Evolutionary conservation across 1,140 invertebrate genomes (phyloP).

Genomic region (Nixonia krombeini): DNA sequence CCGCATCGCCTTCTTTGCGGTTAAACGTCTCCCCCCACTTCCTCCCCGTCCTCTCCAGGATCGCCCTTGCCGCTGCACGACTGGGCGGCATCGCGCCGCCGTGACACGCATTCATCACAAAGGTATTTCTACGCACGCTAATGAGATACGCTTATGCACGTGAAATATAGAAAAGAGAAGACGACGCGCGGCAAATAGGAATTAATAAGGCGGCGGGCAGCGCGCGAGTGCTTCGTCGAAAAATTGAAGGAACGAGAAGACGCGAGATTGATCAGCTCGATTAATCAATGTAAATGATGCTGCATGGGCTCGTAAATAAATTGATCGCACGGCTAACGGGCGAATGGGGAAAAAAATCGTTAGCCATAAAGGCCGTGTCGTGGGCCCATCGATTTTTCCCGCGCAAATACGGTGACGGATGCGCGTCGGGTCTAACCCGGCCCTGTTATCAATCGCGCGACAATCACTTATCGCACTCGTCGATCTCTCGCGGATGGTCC

Average conservation of each 20-base stretch:
- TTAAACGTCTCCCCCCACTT: constrained; percentile 50
- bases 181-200: constrained; percentile 29
- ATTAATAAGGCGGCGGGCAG: constrained; percentile 22
- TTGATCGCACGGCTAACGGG: constrained; percentile 39
- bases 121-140: constrained; percentile 13
- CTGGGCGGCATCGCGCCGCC: too few relatives aligned
- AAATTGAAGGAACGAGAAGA: constrained; percentile 36
- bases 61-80: too few relatives aligned
- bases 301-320: constrained; percentile 47
- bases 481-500: neutral
- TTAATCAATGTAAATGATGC: constrained; percentile 51
- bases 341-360: constrained; percentile 38
- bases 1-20: constrained; percentile 60
- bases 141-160: constrained; percentile 28
- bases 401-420: constrained; percentile 25
- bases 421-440: too few relatives aligned
- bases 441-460: constrained; percentile 14
- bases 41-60: neutral
- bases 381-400: constrained; percentile 45
- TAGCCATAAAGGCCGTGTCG: constrained; percentile 41
- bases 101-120: constrained; percentile 17
- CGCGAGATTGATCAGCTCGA: constrained; percentile 45
- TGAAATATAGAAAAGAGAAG: constrained; percentile 24
- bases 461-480: neutral
- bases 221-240: constrained; percentile 25